These are phyloP conservation scores for Muscicapa comitata DNA, from an alignment of 2,797 vertebrate genomes.

Conservation along the genomic window DNA sequence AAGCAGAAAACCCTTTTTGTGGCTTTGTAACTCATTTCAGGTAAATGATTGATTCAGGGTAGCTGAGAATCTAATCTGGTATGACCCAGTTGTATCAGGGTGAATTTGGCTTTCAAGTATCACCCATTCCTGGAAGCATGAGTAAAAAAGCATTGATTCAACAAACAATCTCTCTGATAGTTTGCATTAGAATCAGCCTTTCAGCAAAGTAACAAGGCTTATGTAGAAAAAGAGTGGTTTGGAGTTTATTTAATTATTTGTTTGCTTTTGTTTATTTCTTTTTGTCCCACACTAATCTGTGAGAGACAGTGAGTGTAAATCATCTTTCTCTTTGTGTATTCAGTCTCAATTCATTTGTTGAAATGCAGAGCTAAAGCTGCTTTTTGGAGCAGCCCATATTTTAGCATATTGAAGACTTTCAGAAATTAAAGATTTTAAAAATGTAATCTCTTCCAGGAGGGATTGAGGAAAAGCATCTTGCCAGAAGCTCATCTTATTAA, in stretches of 20 bases:
- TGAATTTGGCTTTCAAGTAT: not conserved
- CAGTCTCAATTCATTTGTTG: conserved; percentile 9
- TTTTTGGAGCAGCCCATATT: conserved; percentile 29
- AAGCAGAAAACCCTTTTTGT: not conserved
- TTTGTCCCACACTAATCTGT: not conserved
- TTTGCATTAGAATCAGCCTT: conserved; percentile 31
- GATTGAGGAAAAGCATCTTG: conserved; percentile 5
- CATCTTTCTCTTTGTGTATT: conserved; percentile 17
- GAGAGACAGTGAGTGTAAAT: not conserved
- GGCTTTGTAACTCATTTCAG: conserved; percentile 1
- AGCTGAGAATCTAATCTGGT: conserved; percentile 12
- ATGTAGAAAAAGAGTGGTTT: not conserved
- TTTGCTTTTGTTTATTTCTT: not conserved
- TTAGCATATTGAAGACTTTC: conserved; percentile 49
- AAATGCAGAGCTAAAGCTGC: conserved; percentile 13
- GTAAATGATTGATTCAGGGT: conserved; percentile 10
- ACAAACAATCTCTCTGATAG: not conserved
- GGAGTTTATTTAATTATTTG: not conserved
- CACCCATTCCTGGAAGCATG: not conserved
- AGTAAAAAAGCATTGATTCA: not conserved
- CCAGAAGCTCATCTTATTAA: conserved; percentile 56
- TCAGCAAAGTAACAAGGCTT: conserved; percentile 17
- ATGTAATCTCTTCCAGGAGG: conserved; percentile 37
- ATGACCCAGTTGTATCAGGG: not conserved
- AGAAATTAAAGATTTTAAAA: conserved; percentile 62